phyloP scores from a whole-genome alignment of 2,888 invertebrate genomes.

The Drepanosiphum platanoidis region DNA sequence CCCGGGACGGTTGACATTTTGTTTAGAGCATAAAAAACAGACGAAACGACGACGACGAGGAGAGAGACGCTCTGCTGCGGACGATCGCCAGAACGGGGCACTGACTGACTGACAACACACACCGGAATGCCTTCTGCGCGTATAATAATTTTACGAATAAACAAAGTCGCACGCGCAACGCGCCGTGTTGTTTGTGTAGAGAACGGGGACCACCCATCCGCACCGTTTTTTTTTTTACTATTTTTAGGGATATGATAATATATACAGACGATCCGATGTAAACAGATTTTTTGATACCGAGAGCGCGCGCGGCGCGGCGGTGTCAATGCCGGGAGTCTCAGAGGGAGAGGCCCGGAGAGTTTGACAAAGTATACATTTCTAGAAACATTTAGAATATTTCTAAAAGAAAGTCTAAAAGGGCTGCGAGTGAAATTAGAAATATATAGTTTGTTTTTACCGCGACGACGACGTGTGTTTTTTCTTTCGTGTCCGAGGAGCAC shows the following conservation, averaged over 20 bases:
- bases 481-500: too few relatives aligned
- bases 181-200: slow-evolving; percentile 37
- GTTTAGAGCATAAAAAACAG: slow-evolving; percentile 61
- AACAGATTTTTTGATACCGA: slow-evolving; percentile 60
- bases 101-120: slow-evolving; percentile 51
- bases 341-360: too few relatives aligned
- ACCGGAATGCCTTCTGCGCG: not conserved
- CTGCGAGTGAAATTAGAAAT: too few relatives aligned
- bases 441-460: too few relatives aligned
- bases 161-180: slow-evolving; percentile 58
- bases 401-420: too few relatives aligned
- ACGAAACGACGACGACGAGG: not conserved
- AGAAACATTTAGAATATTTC: too few relatives aligned
- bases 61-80: slow-evolving; percentile 31
- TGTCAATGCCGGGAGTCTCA: too few relatives aligned
- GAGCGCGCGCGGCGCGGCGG: not conserved
- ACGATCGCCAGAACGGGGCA: slow-evolving; percentile 60
- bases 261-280: slow-evolving; percentile 23
- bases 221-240: slow-evolving; percentile 54
- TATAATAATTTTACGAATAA: slow-evolving; percentile 56
- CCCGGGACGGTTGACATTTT: slow-evolving; percentile 59
- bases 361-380: too few relatives aligned
- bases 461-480: too few relatives aligned
- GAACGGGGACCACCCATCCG: slow-evolving; percentile 51
- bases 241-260: slow-evolving; percentile 60